phyloP scores from a whole-genome alignment of 2,113 vertebrate genomes.

The Picathartes gymnocephalus region DNA sequence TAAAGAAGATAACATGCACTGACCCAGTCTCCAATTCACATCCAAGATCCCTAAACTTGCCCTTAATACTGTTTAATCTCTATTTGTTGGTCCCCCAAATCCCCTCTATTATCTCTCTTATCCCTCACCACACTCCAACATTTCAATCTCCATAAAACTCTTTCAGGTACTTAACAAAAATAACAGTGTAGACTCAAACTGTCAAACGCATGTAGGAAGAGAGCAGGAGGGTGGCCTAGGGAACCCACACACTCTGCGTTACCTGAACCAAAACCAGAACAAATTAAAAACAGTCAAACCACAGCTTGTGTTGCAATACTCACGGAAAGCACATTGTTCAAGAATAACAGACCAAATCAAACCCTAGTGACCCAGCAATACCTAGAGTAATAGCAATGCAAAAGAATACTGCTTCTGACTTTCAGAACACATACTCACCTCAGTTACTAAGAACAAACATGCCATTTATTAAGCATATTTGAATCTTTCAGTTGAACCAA shows the following conservation, averaged over 20 bases:
- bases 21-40: constrained; percentile 19
- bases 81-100: background rate
- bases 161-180: background rate
- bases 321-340: background rate
- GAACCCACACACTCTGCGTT: background rate
- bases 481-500: background rate
- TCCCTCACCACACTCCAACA: background rate
- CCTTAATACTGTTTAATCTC: constrained; percentile 59
- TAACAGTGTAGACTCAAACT: background rate
- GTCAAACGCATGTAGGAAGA: background rate
- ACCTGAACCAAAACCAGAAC: background rate
- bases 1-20: constrained; percentile 24
- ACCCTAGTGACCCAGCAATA: background rate
- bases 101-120: background rate
- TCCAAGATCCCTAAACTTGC: constrained; percentile 30
- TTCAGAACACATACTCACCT: background rate
- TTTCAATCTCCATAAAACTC: background rate
- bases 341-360: background rate
- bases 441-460: background rate
- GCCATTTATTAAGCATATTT: background rate
- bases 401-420: background rate
- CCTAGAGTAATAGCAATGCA: background rate
- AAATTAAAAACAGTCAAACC: background rate
- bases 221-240: background rate
- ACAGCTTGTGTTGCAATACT: background rate